Percentiles rank a stretch among this genome's conserved stretches.
phyloP scores from a whole-genome alignment of 1,140 invertebrate genomes.

The Bactericera cockerelli region DNA sequence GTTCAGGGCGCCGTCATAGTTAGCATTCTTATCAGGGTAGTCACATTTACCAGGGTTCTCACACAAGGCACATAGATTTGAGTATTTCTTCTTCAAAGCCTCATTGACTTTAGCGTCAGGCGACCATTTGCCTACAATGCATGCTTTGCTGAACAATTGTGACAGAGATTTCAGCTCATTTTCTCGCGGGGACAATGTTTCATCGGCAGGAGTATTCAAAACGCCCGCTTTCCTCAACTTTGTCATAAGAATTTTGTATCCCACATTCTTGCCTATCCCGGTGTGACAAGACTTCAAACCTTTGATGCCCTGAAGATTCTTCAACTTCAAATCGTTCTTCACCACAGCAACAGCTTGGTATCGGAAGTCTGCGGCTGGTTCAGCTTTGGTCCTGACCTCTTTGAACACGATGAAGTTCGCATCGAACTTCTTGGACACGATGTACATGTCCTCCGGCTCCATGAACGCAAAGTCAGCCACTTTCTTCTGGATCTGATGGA shows the following conservation, averaged over 20 bases:
- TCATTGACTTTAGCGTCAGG: slow-evolving; percentile 48
- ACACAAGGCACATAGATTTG: slow-evolving; percentile 54
- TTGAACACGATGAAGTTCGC: slow-evolving; percentile 46
- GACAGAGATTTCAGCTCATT: slow-evolving; percentile 56
- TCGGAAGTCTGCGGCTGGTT: slow-evolving; percentile 45
- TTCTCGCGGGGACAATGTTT: slow-evolving; percentile 49
- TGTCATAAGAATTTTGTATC: slow-evolving; percentile 44
- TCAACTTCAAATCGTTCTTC: slow-evolving; percentile 47
- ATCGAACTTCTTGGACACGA: slow-evolving; percentile 49
- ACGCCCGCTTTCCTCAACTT: slow-evolving; percentile 46
- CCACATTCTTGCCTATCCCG: slow-evolving; percentile 58
- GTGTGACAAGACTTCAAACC: slow-evolving; percentile 65
- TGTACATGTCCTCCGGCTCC: slow-evolving; percentile 71
- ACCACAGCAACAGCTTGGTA: slow-evolving; percentile 64
- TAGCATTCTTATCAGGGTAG: slow-evolving; percentile 64
- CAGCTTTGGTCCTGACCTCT: slow-evolving; percentile 46
- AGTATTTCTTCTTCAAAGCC: slow-evolving; percentile 47
- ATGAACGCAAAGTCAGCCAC: slow-evolving; percentile 63
- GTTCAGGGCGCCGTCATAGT: slow-evolving; percentile 65
- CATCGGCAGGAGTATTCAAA: slow-evolving; percentile 45
- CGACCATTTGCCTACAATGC: slow-evolving; percentile 63
- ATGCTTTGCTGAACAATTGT: slow-evolving; percentile 54
- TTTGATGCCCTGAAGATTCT: slow-evolving; percentile 42
- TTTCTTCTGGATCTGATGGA: slow-evolving; percentile 49
- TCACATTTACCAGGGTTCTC: slow-evolving; percentile 55